Evolutionary conservation across 2,113 vertebrate genomes (phyloP).

Genomic region (Labeo rohita): DNA sequence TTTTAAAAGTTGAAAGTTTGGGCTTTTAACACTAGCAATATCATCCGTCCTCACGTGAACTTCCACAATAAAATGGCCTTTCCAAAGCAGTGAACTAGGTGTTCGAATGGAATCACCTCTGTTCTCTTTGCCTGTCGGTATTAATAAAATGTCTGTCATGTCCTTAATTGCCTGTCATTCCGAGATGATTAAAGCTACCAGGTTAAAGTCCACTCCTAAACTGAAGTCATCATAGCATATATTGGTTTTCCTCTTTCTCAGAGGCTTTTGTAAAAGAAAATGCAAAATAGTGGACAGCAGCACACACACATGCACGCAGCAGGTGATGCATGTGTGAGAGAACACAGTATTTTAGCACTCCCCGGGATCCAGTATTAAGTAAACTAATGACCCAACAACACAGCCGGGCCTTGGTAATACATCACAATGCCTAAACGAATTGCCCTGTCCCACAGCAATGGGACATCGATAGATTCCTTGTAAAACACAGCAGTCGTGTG

Average conservation of each 20-base stretch:
- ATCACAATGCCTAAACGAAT: slow-evolving; percentile 48
- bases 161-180: slow-evolving; percentile 54
- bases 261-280: slow-evolving; percentile 37
- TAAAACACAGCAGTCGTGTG: slow-evolving; percentile 22
- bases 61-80: not conserved
- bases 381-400: slow-evolving; percentile 52
- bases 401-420: slow-evolving; percentile 29
- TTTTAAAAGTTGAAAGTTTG: not conserved
- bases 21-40: not conserved
- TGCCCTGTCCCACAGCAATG: slow-evolving; percentile 30
- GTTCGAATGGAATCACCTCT: slow-evolving; percentile 16
- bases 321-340: slow-evolving; percentile 20
- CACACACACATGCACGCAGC: not conserved
- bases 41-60: not conserved
- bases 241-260: slow-evolving; percentile 35
- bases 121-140: not conserved
- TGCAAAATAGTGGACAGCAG: not conserved
- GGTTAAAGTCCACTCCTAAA: slow-evolving; percentile 39
- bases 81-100: not conserved
- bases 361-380: not conserved
- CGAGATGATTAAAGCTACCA: slow-evolving; percentile 39
- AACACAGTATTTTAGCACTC: slow-evolving; percentile 31
- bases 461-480: slow-evolving; percentile 36
- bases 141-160: slow-evolving; percentile 27
- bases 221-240: slow-evolving; percentile 43